Percentiles rank a stretch among this genome's conserved stretches.
Conservation (phyloP, 2,888 invertebrate species). For the Plutella xylostella region DNA sequence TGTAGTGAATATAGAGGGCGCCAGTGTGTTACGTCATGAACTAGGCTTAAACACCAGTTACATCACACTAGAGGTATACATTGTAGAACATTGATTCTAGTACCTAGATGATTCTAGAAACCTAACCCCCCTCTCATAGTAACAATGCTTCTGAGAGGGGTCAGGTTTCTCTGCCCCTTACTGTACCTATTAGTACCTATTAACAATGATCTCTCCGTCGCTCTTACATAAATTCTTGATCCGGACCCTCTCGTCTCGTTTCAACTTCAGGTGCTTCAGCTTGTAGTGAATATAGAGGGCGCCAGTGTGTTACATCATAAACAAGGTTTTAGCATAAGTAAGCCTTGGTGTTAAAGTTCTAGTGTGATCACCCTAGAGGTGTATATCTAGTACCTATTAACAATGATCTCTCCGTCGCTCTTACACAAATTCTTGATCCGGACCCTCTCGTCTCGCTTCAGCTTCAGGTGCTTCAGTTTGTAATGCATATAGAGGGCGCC, state of each 20-base stretch:
- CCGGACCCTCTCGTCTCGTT: neutral
- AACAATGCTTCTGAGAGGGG: too few species aligned
- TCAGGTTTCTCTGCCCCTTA: too few species aligned
- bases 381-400: too few species aligned
- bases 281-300: slow-evolving; percentile 4
- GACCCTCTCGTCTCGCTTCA: neutral
- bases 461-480: slow-evolving; percentile 3
- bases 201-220: neutral
- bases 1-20: slow-evolving; percentile 4
- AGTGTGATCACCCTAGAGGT: too few species aligned
- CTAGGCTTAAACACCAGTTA: too few species aligned
- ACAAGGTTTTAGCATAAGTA: too few species aligned
- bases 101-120: too few species aligned
- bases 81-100: too few species aligned
- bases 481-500: slow-evolving; percentile 5
- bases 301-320: neutral
- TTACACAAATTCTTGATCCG: slow-evolving; percentile 1
- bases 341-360: too few species aligned
- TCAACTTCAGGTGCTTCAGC: slow-evolving; percentile 2
- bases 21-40: neutral
- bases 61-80: too few species aligned
- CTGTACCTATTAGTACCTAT: too few species aligned
- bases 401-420: neutral
- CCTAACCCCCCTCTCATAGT: too few species aligned
- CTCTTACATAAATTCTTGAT: slow-evolving; percentile 2